These are phyloP conservation scores for Magallana gigas DNA, from an alignment of 1,140 invertebrate species.

Conservation along the genomic window DNA sequence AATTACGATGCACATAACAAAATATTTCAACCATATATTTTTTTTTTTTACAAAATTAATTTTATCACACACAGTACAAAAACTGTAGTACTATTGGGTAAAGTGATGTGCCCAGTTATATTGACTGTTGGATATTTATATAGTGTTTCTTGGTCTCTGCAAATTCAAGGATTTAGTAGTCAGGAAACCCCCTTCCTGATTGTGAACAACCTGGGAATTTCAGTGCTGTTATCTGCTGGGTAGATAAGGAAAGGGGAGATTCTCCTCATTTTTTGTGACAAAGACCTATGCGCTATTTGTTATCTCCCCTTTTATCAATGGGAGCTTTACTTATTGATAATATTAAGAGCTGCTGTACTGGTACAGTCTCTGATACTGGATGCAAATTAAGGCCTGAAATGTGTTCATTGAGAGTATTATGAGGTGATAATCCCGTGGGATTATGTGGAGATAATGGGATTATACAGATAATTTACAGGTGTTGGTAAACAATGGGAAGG, in stretches of 20 bases:
- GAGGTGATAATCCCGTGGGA: neutral
- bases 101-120: too few species aligned
- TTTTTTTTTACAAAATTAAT: too few species aligned
- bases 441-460: neutral
- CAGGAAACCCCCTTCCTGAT: neutral
- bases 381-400: too few species aligned
- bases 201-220: constrained; percentile 21
- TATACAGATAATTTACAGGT: neutral
- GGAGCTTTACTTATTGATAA: neutral
- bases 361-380: too few species aligned
- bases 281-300: neutral
- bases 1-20: too few species aligned
- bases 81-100: too few species aligned
- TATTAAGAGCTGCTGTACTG: neutral
- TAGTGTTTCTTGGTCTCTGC: too few species aligned
- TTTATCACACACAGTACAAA: too few species aligned
- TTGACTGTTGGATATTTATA: too few species aligned
- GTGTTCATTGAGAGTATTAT: neutral
- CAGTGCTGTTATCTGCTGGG: neutral
- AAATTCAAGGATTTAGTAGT: too few species aligned
- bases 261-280: neutral
- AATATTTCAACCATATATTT: too few species aligned
- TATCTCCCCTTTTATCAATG: neutral
- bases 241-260: neutral
- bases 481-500: neutral